Evolutionary conservation across 2,797 vertebrate species (phyloP), one percentile per base, ranked within the genome.

Genomic region (Notolepis coatsorum): DNA sequence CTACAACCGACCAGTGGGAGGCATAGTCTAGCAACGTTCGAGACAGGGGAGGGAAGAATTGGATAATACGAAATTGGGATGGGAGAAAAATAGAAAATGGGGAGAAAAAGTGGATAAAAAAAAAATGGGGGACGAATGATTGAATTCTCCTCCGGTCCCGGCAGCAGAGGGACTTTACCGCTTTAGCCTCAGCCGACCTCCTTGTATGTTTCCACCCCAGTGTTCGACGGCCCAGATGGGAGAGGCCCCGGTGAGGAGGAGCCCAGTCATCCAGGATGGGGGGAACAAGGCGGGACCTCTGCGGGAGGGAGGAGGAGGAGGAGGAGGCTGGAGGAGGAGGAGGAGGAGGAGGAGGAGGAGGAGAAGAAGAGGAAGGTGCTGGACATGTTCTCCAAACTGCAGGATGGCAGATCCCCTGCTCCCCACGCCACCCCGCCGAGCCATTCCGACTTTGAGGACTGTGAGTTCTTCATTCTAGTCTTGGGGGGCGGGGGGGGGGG

Each of bases 381-480:
- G 49, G 51, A 61, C 5, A 21, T 92, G 61, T 90, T 91, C 37
- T 92, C 85, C 71, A 93, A 88, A 65, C 79, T 91, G 49, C 85
- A 84, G 47, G 84, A 88, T 0, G 8, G 67, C 49, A 46, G 70
- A 0, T 68, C 52, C 1, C n/a, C 67, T 0, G 63, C 1, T 6
- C 71, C 51, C 50, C 1, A 35, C 30, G 52, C 43, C 9, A 38
- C 49, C 74, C 71, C 4, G 49, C 75, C 38, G n/a, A 73, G 55
- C 1, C 64, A 63, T 73, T 91, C 83, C 59, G 77, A 73, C 68
- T 92, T 93, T 55, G 83, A 91, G 61, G 84, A 91, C 39, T 84
- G 86, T 93, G 73, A 94, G 87, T 84, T 71, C 43, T 20, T 6
- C 39, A 35, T 38, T n/a, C n/a, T n/a, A 45, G 6, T n/a, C 13